Conservation (phyloP, 2,113 vertebrate genomes). For the Xerus inauris region DNA sequence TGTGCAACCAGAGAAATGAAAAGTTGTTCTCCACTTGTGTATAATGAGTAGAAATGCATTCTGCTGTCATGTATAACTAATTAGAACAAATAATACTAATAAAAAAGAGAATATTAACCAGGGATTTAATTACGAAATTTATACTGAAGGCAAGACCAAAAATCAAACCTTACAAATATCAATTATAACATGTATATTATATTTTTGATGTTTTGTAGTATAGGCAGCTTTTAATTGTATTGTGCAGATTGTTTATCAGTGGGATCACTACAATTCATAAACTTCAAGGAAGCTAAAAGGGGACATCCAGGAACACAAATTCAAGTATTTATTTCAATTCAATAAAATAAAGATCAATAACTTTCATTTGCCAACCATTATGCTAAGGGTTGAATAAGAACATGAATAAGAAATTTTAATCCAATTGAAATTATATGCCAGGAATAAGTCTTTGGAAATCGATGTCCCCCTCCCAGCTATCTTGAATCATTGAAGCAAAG, state of each 20-base stretch:
- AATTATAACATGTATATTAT: neutral
- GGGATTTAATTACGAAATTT: neutral
- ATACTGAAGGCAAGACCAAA: neutral
- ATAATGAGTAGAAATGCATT: no score
- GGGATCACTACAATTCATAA: neutral
- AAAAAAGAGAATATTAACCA: neutral
- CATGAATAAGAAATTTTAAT: neutral
- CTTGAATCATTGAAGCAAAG: neutral
- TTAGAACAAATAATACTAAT: no score
- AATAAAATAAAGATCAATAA: neutral
- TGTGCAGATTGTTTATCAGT: neutral
- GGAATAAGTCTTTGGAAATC: neutral
- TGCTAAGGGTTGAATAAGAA: neutral
- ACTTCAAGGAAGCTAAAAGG: neutral
- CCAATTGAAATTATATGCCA: neutral
- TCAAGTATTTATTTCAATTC: conserved; percentile 2
- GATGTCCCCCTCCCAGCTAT: neutral
- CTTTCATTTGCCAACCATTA: neutral
- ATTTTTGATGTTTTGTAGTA: neutral
- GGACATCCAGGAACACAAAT: neutral
- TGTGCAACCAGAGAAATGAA: no score
- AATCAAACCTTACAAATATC: neutral
- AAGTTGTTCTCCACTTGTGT: no score
- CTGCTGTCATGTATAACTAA: no score
- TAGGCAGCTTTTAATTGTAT: neutral